Conservation (phyloP, 1,140 invertebrate species). For the Spodoptera frugiperda region DNA sequence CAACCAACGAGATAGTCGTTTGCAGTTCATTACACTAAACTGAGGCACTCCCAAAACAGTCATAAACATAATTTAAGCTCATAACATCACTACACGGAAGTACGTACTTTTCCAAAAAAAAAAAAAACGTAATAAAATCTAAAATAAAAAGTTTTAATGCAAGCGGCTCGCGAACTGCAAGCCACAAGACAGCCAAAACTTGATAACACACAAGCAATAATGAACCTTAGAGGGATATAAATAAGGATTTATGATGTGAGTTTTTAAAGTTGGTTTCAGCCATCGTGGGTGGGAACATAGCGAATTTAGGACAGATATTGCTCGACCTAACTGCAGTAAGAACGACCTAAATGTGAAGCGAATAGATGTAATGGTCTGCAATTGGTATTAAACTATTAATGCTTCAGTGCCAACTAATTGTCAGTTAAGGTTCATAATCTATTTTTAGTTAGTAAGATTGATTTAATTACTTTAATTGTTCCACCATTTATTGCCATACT, state of each 20-base stretch:
- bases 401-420: conserved; percentile 9
- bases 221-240: conserved; percentile 24
- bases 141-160: conserved; percentile 52
- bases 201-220: conserved; percentile 26
- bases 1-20: conserved; percentile 8
- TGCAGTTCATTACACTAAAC: conserved; percentile 14
- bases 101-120: conserved; percentile 29
- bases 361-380: conserved; percentile 34
- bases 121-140: conserved; percentile 38
- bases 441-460: too few relatives aligned
- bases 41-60: conserved; percentile 9
- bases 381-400: conserved; percentile 15
- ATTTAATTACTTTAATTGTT: too few relatives aligned
- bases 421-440: neutral
- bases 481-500: too few relatives aligned
- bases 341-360: conserved; percentile 51
- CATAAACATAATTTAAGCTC: conserved; percentile 37
- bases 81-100: conserved; percentile 35
- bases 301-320: conserved; percentile 53
- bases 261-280: conserved; percentile 14
- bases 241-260: conserved; percentile 31
- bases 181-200: conserved; percentile 26
- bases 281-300: conserved; percentile 51
- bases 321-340: conserved; percentile 45
- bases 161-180: conserved; percentile 49